Conservation (phyloP, 2,888 invertebrate genomes). For the Ochropleura leucogaster region DNA sequence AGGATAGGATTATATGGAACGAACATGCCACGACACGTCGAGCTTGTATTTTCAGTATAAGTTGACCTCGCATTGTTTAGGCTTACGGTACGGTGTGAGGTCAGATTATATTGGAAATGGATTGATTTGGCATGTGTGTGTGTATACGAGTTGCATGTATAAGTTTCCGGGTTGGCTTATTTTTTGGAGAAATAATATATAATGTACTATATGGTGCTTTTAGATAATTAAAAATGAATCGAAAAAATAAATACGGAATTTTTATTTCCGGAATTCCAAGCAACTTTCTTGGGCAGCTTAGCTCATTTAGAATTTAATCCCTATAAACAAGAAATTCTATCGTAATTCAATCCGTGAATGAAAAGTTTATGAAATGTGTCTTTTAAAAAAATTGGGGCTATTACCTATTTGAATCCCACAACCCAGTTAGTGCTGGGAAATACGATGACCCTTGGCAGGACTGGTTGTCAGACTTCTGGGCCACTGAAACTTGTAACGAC, state of each 20-base stretch:
- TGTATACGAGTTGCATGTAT: neutral
- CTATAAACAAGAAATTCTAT: neutral
- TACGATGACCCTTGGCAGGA: too few species aligned
- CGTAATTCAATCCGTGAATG: neutral
- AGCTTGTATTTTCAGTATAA: neutral
- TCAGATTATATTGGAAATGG: neutral
- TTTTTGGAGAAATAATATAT: neutral
- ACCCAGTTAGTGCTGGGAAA: too few species aligned
- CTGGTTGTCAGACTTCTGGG: too few species aligned
- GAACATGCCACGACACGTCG: neutral
- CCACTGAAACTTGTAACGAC: too few species aligned
- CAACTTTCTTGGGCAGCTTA: neutral
- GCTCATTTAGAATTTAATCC: neutral
- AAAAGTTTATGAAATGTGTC: too few species aligned
- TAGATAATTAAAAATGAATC: neutral
- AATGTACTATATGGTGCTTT: neutral
- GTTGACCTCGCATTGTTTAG: neutral
- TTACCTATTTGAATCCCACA: too few species aligned
- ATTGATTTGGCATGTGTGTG: neutral
- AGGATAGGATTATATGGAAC: constrained; percentile 24
- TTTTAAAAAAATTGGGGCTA: too few species aligned
- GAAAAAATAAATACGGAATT: neutral
- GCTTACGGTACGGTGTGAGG: neutral
- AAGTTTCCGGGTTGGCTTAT: neutral
- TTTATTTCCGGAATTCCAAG: neutral